A percentile compares a stretch with the other conserved stretches of the same genome.
Conservation (phyloP, 2,888 invertebrate species). For the Gibbula magus region DNA sequence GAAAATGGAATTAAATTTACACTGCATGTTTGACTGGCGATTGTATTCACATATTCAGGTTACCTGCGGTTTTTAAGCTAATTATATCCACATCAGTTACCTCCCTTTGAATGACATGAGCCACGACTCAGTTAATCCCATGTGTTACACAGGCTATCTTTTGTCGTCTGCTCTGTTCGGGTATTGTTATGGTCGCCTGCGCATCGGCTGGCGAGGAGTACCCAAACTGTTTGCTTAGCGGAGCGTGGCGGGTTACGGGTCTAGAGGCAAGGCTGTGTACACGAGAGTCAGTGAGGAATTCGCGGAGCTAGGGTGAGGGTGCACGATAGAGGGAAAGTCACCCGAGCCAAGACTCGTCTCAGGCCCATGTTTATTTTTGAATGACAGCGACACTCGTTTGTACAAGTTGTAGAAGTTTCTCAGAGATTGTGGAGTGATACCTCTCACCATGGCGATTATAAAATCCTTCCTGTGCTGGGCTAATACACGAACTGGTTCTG, state of each 20-base stretch:
- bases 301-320: neutral
- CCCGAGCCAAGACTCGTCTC: neutral
- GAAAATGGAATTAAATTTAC: no score
- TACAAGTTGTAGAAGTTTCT: neutral
- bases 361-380: neutral
- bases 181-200: neutral
- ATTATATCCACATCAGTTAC: neutral
- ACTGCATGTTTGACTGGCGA: no score
- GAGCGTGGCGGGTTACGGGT: neutral
- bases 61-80: neutral
- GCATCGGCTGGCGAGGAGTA: neutral
- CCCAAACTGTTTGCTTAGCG: neutral
- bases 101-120: neutral
- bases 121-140: neutral
- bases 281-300: neutral
- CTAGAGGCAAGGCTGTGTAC: neutral
- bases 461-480: constrained; percentile 42
- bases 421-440: neutral
- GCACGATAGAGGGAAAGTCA: no score
- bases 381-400: neutral
- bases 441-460: constrained; percentile 41
- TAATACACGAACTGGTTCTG: constrained; percentile 43
- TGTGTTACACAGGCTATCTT: neutral
- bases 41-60: neutral
- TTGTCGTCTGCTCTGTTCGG: constrained; percentile 13